Evolutionary conservation across 2,797 vertebrate species (phyloP).

Genomic region (Danio choprae): DNA sequence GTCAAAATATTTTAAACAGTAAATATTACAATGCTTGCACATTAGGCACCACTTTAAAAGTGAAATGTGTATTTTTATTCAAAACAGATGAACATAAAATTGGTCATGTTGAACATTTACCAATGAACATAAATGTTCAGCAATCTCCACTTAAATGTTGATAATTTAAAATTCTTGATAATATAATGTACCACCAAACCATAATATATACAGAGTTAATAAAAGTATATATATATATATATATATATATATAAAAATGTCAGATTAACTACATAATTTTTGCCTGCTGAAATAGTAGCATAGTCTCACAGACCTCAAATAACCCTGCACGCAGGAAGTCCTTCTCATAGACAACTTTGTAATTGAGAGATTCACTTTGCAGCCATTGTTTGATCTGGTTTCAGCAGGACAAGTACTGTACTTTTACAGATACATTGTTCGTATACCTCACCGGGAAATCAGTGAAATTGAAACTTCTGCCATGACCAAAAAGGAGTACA

Average conservation of each 20-base stretch:
- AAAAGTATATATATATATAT: too few species aligned
- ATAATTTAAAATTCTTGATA: too few species aligned
- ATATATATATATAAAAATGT: too few species aligned
- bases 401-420: conserved; percentile 15
- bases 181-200: not conserved
- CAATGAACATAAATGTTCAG: too few species aligned
- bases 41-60: too few species aligned
- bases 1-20: too few species aligned
- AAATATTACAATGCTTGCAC: too few species aligned
- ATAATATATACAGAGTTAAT: not conserved
- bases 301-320: not conserved
- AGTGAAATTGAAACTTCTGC: conserved; percentile 51
- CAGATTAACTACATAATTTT: too few species aligned
- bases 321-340: not conserved
- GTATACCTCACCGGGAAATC: conserved; percentile 42
- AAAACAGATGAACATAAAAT: too few species aligned
- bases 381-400: conserved; percentile 33
- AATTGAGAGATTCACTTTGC: conserved; percentile 35
- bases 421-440: conserved; percentile 44
- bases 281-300: not conserved
- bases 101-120: too few species aligned
- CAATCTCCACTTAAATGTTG: too few species aligned
- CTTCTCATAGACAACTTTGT: conserved; percentile 36
- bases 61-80: too few species aligned
- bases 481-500: conserved; percentile 22